Evolutionary conservation across 1,140 invertebrate species (phyloP), one percentile per base, ranked within the genome.

Genomic region (Drosophila pseudoananassae): DNA sequence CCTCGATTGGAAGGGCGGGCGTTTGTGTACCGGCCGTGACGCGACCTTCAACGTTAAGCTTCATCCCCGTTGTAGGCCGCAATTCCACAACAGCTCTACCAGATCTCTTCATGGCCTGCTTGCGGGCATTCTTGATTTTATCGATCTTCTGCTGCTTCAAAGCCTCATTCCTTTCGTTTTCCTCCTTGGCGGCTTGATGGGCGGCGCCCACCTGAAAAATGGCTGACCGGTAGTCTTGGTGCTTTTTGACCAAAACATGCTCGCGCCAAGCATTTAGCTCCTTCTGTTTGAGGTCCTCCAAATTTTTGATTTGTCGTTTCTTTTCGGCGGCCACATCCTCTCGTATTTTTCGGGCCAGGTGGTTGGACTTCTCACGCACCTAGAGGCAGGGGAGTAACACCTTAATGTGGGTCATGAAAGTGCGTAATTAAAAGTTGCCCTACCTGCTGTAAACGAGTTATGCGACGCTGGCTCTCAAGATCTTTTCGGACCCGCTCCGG

Each of bases 381-480:
- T 92, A 47, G 14, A 7, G 0, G 1, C 3, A 9, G 1, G 29
- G 40, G 14, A 17, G 40, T 15, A 5, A 52, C 12, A 36, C 15
- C 14, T 52, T 25, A 12, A 33, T 64, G 23, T 52, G 8, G 63
- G 63, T 64, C 43, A 49, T 6, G 25, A 12, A 20, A 23, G 49
- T 69, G 66, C 64, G 66, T 33, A 57, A 43, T 46, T 43, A 14
- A 4, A 23, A 47, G 15, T 1, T 25, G 60, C 36, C 64, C 75
- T 87, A 91, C 90, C 77, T 91, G 82, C 51, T 79, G 54, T n/a
- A 91, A 66, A 58, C 90, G 78, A 29, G 78, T 76, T 66, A 91
- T 91, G 69, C 90, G 78, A 60, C 79, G 76, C 63, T 91, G 76
- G 25, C 66, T 71, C 55, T 91, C 88, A 4, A 88, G 65, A 46